Conservation (phyloP, 2,113 vertebrate genomes). For the Aplodontia rufa region DNA sequence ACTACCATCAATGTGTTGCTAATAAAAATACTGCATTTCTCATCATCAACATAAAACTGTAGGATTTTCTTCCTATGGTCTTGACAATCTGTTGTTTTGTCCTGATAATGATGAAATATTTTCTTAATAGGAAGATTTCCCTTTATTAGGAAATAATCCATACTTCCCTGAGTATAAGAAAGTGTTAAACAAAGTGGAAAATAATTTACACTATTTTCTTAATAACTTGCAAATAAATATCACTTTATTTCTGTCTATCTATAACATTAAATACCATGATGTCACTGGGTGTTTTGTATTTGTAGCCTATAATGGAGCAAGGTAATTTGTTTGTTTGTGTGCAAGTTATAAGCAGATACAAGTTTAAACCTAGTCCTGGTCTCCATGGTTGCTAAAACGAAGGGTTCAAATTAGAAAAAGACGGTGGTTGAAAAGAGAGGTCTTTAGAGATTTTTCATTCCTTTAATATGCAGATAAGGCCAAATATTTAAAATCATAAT, state of each 20-base stretch:
- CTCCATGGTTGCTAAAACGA: neutral
- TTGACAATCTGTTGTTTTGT: neutral
- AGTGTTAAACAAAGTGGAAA: neutral
- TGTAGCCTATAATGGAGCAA: neutral
- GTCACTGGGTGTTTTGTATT: neutral
- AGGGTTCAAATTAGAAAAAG: conserved; percentile 26
- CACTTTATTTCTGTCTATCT: neutral
- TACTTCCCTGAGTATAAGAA: conserved; percentile 1
- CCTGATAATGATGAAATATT: conserved; percentile 11
- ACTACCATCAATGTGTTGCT: neutral
- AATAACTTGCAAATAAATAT: conserved; percentile 20
- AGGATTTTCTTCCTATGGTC: neutral
- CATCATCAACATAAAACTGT: conserved; percentile 10
- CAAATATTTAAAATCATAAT: conserved; percentile 54
- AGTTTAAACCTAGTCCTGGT: neutral
- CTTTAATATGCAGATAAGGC: conserved; percentile 36
- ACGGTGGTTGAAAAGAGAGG: neutral
- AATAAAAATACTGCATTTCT: neutral
- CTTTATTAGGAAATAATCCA: conserved; percentile 2
- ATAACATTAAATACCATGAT: neutral
- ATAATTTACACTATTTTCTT: conserved; percentile 26
- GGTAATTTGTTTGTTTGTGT: conserved; percentile 17
- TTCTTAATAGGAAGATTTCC: conserved; percentile 2
- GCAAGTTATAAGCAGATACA: neutral
- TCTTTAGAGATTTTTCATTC: conserved; percentile 30